phyloP scores from a whole-genome alignment of 2,888 invertebrate species.

The Clepsis dumicolana region DNA sequence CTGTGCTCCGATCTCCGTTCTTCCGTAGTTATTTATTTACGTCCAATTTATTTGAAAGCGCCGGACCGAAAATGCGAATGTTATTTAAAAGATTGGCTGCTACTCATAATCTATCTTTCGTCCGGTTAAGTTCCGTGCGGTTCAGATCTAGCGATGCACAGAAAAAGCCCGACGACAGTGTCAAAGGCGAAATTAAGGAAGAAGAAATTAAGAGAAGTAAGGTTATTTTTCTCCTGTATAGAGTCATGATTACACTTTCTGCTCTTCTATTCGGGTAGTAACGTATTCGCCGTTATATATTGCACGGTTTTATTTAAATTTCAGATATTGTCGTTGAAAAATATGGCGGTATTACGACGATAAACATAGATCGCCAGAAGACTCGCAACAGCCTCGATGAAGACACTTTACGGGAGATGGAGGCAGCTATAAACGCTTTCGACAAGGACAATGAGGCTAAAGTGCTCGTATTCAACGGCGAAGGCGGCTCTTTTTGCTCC shows the following conservation, averaged over 20 bases:
- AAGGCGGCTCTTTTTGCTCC: constrained; percentile 97
- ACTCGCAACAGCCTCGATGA: constrained; percentile 94
- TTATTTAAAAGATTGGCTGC: constrained; percentile 70
- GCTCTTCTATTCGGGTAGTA: too few relatives aligned
- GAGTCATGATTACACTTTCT: too few relatives aligned
- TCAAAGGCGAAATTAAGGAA: constrained; percentile 55
- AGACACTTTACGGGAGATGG: constrained; percentile 88
- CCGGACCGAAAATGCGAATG: constrained; percentile 61
- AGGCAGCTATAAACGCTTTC: constrained; percentile 91
- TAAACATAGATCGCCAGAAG: constrained; percentile 95
- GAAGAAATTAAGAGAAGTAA: constrained; percentile 75
- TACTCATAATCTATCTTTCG: constrained; percentile 53
- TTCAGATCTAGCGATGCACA: constrained; percentile 61
- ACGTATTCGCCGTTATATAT: background rate
- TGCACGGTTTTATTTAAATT: constrained; percentile 44
- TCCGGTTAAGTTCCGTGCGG: constrained; percentile 56
- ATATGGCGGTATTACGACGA: constrained; percentile 88
- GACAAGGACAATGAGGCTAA: constrained; percentile 90
- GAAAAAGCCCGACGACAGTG: constrained; percentile 58
- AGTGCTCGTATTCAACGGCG: constrained; percentile 94
- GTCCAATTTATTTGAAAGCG: background rate
- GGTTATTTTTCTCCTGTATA: constrained; percentile 53
- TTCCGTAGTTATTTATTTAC: too few relatives aligned
- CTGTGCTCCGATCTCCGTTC: too few relatives aligned
- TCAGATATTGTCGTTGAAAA: constrained; percentile 86